Percentiles rank a stretch among this genome's conserved stretches.
These are phyloP conservation scores for Timema cristinae DNA, from an alignment of 2,888 invertebrate species.

Conservation along the genomic window DNA sequence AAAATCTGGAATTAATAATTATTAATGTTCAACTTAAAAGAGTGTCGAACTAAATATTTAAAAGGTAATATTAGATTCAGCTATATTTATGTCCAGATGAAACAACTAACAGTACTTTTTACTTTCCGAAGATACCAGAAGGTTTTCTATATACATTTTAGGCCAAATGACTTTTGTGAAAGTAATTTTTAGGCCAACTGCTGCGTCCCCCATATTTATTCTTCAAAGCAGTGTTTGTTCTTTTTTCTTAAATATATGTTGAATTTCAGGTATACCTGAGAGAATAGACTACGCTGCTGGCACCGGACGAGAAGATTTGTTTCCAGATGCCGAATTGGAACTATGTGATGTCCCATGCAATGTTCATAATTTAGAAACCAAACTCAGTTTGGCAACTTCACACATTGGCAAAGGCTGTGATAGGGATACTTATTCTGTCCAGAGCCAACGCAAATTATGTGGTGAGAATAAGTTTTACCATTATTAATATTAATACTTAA, in stretches of 20 bases:
- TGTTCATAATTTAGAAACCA: slow-evolving; percentile 50
- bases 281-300: slow-evolving; percentile 84
- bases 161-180: too few species aligned
- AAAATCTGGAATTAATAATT: too few species aligned
- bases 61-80: too few species aligned
- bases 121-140: too few species aligned
- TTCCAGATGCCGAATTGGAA: slow-evolving; percentile 69
- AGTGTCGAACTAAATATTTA: too few species aligned
- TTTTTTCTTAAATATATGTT: background rate
- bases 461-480: slow-evolving; percentile 46
- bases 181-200: too few species aligned
- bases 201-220: too few species aligned
- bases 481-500: too few species aligned
- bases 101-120: too few species aligned
- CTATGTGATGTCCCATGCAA: slow-evolving; percentile 52
- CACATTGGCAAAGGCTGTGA: slow-evolving; percentile 97
- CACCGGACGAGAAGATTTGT: slow-evolving; percentile 72
- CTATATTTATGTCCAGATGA: too few species aligned
- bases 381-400: slow-evolving; percentile 68
- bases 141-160: too few species aligned
- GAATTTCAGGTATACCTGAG: slow-evolving; percentile 64
- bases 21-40: too few species aligned
- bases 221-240: background rate
- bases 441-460: slow-evolving; percentile 79
- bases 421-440: slow-evolving; percentile 85